A percentile compares a stretch with the other conserved stretches of the same genome.
phyloP scores from a whole-genome alignment of 2,888 invertebrate genomes.

The Darwinula stevensoni region DNA sequence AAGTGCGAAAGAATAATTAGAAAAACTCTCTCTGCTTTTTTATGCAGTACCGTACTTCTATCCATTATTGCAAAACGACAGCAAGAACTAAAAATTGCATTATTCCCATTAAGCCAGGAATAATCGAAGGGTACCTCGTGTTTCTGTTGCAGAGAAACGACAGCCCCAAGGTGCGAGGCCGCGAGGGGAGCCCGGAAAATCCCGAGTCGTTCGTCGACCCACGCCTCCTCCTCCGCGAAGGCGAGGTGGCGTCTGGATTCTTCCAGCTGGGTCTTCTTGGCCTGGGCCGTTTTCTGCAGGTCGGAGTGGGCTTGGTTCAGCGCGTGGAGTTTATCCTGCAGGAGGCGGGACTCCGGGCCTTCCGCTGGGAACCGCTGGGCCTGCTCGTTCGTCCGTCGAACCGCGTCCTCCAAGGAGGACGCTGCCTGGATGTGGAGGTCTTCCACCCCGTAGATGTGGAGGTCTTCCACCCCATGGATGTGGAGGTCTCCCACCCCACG shows the following conservation, averaged over 20 bases:
- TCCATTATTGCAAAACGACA: too few relatives aligned
- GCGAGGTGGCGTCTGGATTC: slow-evolving; percentile 79
- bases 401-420: slow-evolving; percentile 55
- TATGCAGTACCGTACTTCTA: too few relatives aligned
- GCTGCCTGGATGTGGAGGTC: slow-evolving; percentile 76
- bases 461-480: too few relatives aligned
- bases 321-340: slow-evolving; percentile 38
- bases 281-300: slow-evolving; percentile 34
- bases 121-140: too few relatives aligned
- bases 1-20: too few relatives aligned
- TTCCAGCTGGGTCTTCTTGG: slow-evolving; percentile 52
- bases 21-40: too few relatives aligned
- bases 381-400: slow-evolving; percentile 39
- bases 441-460: slow-evolving; percentile 70
- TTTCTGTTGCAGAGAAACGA: slow-evolving; percentile 62
- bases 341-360: slow-evolving; percentile 25
- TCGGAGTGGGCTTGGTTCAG: slow-evolving; percentile 46
- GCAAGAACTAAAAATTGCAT: too few relatives aligned
- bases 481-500: too few relatives aligned
- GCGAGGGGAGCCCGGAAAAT: slow-evolving; percentile 74
- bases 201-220: slow-evolving; percentile 79
- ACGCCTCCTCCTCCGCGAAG: slow-evolving; percentile 92
- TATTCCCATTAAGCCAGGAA: too few relatives aligned
- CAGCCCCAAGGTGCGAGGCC: slow-evolving; percentile 71
- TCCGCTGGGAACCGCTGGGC: slow-evolving; percentile 22